These are phyloP conservation scores for Gallinago media DNA, from an alignment of 2,113 vertebrate genomes.

Conservation along the genomic window DNA sequence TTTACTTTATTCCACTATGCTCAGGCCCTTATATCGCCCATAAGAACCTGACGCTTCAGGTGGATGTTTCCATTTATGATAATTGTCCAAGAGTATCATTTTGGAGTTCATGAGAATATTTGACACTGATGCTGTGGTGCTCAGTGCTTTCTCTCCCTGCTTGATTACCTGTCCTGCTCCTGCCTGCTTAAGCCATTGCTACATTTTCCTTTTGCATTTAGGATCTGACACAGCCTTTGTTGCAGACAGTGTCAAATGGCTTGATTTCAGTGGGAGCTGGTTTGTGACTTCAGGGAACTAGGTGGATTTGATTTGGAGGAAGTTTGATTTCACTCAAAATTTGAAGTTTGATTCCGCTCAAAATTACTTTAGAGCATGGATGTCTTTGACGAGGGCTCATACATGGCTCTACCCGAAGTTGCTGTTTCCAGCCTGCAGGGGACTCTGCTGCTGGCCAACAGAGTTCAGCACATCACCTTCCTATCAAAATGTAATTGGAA, in stretches of 20 bases:
- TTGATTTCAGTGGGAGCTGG: background rate
- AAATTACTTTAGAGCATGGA: background rate
- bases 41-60: background rate
- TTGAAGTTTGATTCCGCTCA: background rate
- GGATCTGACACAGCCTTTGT: background rate
- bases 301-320: background rate
- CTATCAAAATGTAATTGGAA: background rate
- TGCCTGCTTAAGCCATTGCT: background rate
- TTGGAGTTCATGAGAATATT: background rate
- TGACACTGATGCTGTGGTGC: background rate
- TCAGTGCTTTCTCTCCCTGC: background rate
- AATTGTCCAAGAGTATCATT: background rate
- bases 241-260: background rate
- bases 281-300: background rate
- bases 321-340: too few species aligned
- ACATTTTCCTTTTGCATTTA: background rate
- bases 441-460: background rate
- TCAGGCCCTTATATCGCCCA: background rate
- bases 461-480: background rate
- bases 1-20: background rate
- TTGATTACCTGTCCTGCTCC: background rate
- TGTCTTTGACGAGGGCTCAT: background rate
- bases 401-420: background rate
- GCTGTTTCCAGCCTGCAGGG: background rate
- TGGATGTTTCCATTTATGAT: background rate